Evolutionary conservation across 30 jellyfish, hydroid and myxozoan genomes (phyloP).

Genomic region (Turritopsis dohrnii): DNA sequence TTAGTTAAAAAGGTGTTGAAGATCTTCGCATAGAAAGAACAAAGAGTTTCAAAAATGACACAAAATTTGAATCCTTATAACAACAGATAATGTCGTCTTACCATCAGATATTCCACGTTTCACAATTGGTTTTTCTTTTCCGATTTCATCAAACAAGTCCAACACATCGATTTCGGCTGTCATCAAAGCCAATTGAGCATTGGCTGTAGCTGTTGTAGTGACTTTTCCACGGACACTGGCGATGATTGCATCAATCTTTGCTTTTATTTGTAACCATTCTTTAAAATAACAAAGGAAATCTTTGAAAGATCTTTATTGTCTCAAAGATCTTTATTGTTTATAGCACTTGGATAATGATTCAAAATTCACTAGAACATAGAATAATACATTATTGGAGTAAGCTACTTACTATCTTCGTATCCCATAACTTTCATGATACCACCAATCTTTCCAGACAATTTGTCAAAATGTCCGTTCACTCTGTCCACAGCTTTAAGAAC

Average conservation of each 20-base stretch:
- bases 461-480: neutral
- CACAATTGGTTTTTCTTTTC: conserved; percentile 18
- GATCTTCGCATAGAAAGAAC: neutral
- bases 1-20: neutral
- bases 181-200: neutral
- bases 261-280: conserved; percentile 4
- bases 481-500: conserved; percentile 18
- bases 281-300: neutral
- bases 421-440: neutral
- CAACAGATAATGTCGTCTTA: neutral
- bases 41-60: neutral
- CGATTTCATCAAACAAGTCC: neutral
- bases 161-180: conserved; percentile 13
- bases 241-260: neutral
- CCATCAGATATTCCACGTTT: conserved; percentile 20
- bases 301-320: neutral
- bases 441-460: conserved; percentile 1
- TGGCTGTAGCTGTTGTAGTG: conserved; percentile 5
- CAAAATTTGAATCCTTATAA: neutral
- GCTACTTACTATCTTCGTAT: conserved; percentile 15
- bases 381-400: neutral
- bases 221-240: conserved; percentile 1
- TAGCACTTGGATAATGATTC: neutral
- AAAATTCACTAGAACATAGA: neutral
- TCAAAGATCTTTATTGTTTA: neutral